Conservation (phyloP, 1,140 invertebrate genomes). For the Heliconius hewitsoni region DNA sequence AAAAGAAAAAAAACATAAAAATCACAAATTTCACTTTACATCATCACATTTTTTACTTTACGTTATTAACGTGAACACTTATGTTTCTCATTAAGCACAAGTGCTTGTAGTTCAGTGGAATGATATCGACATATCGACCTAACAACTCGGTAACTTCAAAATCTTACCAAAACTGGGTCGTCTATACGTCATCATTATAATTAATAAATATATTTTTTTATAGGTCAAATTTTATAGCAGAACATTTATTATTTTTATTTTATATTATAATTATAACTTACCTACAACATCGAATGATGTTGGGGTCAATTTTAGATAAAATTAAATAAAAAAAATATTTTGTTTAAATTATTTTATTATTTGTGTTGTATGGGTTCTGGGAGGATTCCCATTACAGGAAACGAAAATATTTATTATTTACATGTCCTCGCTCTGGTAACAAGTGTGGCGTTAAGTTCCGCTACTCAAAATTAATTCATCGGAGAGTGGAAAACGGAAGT, state of each 20-base stretch:
- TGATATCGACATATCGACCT: background rate
- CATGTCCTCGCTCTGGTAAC: no score
- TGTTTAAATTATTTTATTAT: no score
- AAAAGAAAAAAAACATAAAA: background rate
- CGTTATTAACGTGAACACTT: background rate
- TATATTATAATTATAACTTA: background rate
- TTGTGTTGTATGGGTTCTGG: no score
- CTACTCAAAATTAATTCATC: no score
- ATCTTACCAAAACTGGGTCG: constrained; percentile 6
- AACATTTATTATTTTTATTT: background rate
- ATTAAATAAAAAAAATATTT: background rate
- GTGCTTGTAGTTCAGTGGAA: background rate
- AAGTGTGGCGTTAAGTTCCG: no score
- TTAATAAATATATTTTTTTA: background rate
- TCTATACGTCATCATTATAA: background rate
- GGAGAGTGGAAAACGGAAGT: no score
- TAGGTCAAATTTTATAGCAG: constrained; percentile 7
- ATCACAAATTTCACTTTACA: background rate
- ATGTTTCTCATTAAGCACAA: background rate
- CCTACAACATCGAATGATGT: background rate
- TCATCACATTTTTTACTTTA: background rate
- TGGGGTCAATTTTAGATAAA: background rate
- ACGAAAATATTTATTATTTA: no score
- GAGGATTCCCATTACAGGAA: no score
- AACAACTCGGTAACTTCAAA: background rate